Percentiles rank a stretch among this genome's conserved stretches.
Evolutionary conservation across 2,888 invertebrate genomes (phyloP).

Genomic region (Philereme vetulata): DNA sequence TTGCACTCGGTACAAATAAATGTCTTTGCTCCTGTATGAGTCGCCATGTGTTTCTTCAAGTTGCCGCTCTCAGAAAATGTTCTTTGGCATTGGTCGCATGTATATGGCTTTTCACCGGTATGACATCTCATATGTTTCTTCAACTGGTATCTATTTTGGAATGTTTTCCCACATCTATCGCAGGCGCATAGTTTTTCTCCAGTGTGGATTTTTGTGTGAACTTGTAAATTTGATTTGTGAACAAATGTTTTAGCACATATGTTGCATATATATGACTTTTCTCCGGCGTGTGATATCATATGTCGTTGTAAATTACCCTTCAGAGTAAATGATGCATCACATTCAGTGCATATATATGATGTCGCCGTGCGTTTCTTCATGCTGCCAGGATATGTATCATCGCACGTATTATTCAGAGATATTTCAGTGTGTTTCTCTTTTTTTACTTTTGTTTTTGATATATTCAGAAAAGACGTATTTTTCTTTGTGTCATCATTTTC

Average conservation of each 20-base stretch:
- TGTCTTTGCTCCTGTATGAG: constrained; percentile 9
- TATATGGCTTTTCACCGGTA: constrained; percentile 8
- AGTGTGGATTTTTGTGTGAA: constrained; percentile 6
- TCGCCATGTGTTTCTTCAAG: constrained; percentile 10
- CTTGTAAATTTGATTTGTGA: neutral
- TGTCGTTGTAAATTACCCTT: constrained; percentile 13
- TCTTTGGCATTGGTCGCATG: constrained; percentile 8
- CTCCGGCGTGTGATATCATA: neutral
- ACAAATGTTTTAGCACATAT: constrained; percentile 11
- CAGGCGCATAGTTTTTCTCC: constrained; percentile 2
- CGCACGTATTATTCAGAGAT: neutral
- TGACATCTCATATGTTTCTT: constrained; percentile 14
- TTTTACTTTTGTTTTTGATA: neutral
- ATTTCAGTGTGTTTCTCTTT: neutral
- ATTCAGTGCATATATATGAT: constrained; percentile 13
- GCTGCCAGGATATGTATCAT: constrained; percentile 2
- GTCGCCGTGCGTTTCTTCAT: constrained; percentile 4
- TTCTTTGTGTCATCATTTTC: neutral
- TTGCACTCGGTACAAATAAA: constrained; percentile 14
- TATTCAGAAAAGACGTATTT: neutral
- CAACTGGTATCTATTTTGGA: neutral
- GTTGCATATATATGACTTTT: neutral
- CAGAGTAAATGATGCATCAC: constrained; percentile 4
- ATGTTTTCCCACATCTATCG: constrained; percentile 8
- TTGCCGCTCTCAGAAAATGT: constrained; percentile 1